Evolutionary conservation across 1,140 invertebrate genomes (phyloP).

Genomic region (Apis dorsata): DNA sequence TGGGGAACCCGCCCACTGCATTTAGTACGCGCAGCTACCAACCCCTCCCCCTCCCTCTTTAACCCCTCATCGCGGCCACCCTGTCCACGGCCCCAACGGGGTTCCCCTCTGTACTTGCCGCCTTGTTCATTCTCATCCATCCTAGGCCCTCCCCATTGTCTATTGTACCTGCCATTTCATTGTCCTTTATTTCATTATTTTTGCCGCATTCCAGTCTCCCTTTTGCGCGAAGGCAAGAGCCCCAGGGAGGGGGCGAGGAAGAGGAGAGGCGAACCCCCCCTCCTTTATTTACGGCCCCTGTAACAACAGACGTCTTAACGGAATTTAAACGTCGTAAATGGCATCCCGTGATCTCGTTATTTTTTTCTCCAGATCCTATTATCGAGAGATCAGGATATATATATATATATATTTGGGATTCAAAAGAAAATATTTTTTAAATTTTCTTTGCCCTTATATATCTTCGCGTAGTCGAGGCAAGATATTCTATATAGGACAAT

Average conservation of each 20-base stretch:
- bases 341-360: slow-evolving; percentile 69
- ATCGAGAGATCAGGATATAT: no score
- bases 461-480: neutral
- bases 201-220: slow-evolving; percentile 67
- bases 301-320: slow-evolving; percentile 78
- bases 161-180: slow-evolving; percentile 72
- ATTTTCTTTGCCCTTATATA: no score
- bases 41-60: neutral
- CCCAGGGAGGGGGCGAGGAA: neutral
- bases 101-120: slow-evolving; percentile 33
- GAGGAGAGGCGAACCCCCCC: slow-evolving; percentile 52
- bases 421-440: no score
- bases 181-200: slow-evolving; percentile 75
- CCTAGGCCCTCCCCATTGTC: slow-evolving; percentile 47
- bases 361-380: slow-evolving; percentile 31
- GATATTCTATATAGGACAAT: no score
- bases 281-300: slow-evolving; percentile 73
- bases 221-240: neutral
- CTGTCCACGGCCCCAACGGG: neutral
- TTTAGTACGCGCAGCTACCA: slow-evolving; percentile 67
- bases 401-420: no score
- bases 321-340: slow-evolving; percentile 78
- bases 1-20: slow-evolving; percentile 68
- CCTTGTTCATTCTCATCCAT: slow-evolving; percentile 53
- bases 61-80: neutral